Percentiles rank a stretch among this genome's conserved stretches.
These are phyloP conservation scores for Porites rus DNA, from an alignment of 92 coral and sea anemone genomes.

Conservation along the genomic window DNA sequence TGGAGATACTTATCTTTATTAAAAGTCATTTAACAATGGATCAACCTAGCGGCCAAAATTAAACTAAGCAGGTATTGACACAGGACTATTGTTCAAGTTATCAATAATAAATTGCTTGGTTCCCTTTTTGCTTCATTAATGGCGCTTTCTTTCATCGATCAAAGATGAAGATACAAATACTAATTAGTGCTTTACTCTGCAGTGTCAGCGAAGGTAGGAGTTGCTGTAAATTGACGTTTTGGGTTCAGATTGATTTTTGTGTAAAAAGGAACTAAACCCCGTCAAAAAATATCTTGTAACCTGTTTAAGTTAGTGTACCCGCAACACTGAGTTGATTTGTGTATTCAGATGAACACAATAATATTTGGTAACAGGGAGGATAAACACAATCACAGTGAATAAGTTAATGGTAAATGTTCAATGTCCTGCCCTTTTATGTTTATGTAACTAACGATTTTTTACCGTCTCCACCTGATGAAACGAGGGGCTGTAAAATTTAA, in stretches of 20 bases:
- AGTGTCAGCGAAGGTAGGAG: constrained; percentile 21
- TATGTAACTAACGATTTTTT: too few relatives aligned
- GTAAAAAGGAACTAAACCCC: background rate
- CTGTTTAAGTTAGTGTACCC: constrained; percentile 32
- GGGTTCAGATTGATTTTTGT: background rate
- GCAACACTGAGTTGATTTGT: constrained; percentile 7
- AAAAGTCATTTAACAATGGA: background rate
- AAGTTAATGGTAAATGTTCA: background rate
- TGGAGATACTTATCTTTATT: background rate
- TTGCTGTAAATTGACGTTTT: too few relatives aligned
- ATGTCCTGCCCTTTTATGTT: too few relatives aligned
- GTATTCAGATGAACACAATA: constrained; percentile 33
- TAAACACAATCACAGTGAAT: background rate
- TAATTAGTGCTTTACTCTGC: constrained; percentile 1
- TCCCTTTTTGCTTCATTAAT: constrained; percentile 26
- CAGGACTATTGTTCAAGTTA: constrained; percentile 31
- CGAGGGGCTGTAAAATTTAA: too few relatives aligned
- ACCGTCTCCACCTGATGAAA: too few relatives aligned
- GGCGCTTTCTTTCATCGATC: constrained; percentile 23
- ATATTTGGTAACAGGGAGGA: constrained; percentile 18
- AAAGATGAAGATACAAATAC: constrained; percentile 39
- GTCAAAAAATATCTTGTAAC: constrained; percentile 4
- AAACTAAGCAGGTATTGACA: constrained; percentile 43
- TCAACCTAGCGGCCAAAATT: constrained; percentile 22
- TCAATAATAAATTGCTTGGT: constrained; percentile 27